Conservation (phyloP, 2,113 vertebrate genomes). For the Cathartes aura region DNA sequence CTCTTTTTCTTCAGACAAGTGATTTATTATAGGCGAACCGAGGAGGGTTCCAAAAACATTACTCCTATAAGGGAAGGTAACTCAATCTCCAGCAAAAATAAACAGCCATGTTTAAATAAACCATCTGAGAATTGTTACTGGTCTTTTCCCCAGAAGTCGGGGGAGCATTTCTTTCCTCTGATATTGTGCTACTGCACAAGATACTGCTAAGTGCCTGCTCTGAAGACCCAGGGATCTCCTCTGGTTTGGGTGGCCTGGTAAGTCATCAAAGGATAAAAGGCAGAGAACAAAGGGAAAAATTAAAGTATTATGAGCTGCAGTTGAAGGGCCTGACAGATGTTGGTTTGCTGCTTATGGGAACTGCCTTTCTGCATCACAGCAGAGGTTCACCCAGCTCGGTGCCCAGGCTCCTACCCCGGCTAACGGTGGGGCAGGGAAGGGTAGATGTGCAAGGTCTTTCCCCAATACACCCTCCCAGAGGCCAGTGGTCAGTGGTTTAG, state of each 20-base stretch:
- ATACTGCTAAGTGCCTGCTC: neutral
- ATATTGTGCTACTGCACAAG: neutral
- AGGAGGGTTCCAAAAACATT: conserved; percentile 6
- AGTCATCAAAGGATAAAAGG: neutral
- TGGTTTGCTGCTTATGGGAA: neutral
- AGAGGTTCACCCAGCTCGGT: neutral
- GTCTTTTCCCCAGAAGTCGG: neutral
- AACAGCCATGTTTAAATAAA: conserved; percentile 38
- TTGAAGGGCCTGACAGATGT: neutral
- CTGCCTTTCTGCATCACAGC: neutral
- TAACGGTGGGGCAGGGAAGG: neutral
- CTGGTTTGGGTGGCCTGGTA: neutral
- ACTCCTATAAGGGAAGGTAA: conserved; percentile 48
- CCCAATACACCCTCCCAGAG: neutral
- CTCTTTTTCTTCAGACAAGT: conserved; percentile 1
- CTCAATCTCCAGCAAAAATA: conserved; percentile 48
- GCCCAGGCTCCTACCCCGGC: neutral
- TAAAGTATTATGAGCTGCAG: conserved; percentile 1
- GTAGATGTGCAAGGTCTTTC: neutral
- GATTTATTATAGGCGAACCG: conserved; percentile 21
- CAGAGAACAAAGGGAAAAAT: neutral
- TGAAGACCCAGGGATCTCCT: neutral
- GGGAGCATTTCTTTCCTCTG: neutral
- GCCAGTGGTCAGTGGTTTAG: neutral
- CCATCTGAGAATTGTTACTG: neutral